These are phyloP conservation scores for Meles meles DNA, from an alignment of 2,113 vertebrate species.

Conservation along the genomic window DNA sequence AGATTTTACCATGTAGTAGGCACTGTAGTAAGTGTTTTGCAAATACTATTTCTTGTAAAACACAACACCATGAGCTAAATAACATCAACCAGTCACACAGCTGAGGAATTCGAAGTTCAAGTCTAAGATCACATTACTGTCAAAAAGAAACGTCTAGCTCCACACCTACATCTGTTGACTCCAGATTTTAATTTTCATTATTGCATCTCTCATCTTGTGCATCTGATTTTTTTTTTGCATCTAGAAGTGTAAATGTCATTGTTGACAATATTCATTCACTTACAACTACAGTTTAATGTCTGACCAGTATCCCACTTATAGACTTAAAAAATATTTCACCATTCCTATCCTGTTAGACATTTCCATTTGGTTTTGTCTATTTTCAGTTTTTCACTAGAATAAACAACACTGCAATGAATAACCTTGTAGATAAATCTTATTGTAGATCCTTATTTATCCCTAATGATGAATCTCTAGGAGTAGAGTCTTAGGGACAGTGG, in stretches of 20 bases:
- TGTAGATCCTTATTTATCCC: neutral
- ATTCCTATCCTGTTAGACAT: neutral
- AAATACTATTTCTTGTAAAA: conserved; percentile 1
- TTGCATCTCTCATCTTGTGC: neutral
- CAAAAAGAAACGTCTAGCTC: neutral
- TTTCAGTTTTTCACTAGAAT: neutral
- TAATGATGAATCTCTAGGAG: neutral
- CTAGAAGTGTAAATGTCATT: neutral
- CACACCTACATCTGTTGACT: neutral
- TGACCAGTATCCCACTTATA: neutral
- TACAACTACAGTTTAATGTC: neutral
- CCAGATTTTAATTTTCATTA: neutral
- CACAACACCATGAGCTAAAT: neutral
- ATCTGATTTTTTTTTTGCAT: neutral
- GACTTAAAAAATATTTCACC: neutral
- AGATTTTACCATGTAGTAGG: neutral
- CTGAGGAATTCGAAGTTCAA: neutral
- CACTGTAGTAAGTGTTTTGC: neutral
- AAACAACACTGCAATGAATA: neutral
- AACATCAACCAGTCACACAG: neutral
- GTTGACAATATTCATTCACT: neutral
- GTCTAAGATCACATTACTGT: neutral
- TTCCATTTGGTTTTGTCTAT: neutral
- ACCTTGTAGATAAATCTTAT: neutral
- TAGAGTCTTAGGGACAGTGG: neutral